Evolutionary conservation across 2,888 invertebrate species (phyloP).

Genomic region (Podabrus alpinus): DNA sequence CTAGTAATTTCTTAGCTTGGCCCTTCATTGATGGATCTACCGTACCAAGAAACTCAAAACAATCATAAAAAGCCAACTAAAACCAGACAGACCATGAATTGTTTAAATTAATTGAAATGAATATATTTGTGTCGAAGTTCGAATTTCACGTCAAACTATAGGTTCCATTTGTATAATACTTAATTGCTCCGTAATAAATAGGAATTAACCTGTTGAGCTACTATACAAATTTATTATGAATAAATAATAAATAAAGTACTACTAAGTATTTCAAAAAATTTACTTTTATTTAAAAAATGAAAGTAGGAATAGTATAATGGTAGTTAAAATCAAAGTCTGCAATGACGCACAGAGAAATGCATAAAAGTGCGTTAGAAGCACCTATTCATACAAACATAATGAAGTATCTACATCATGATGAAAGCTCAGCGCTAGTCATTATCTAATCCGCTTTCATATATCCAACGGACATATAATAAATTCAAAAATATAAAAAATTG

Average conservation of each 20-base stretch:
- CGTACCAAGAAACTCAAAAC: too few species aligned
- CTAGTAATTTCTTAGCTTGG: too few species aligned
- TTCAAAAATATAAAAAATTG: background rate
- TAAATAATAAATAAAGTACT: background rate
- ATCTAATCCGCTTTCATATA: constrained; percentile 38
- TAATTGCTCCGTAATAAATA: background rate
- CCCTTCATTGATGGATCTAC: too few species aligned
- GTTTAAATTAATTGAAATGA: too few species aligned
- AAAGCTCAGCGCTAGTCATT: constrained; percentile 38
- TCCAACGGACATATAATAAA: background rate
- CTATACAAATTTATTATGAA: background rate
- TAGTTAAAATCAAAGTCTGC: constrained; percentile 30
- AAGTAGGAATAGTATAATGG: constrained; percentile 24
- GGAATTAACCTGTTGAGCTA: background rate
- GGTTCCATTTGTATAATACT: background rate
- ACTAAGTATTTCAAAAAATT: background rate
- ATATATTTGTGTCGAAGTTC: background rate
- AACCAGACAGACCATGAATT: too few species aligned
- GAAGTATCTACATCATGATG: constrained; percentile 38
- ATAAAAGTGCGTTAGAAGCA: constrained; percentile 36
- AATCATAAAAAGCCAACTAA: too few species aligned
- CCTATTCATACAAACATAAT: constrained; percentile 38
- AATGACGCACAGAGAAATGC: constrained; percentile 31
- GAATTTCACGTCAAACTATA: background rate
- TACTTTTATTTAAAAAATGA: background rate